Base-by-base conservation (phyloP, 1,140 invertebrate genomes). In the Lordiphosa clarofinis region DNA sequence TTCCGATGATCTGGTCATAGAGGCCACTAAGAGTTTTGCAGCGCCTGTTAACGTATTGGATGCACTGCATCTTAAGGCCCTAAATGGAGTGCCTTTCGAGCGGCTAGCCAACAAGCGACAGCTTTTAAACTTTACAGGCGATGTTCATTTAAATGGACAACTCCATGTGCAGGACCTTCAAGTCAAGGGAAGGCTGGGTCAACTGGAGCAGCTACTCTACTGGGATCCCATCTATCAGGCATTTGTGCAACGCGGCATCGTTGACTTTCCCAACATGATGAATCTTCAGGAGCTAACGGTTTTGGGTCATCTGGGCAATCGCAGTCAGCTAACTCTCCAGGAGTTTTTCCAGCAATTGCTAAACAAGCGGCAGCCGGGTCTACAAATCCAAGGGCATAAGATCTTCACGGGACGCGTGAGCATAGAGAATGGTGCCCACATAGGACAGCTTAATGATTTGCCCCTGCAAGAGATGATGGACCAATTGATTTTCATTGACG, bases 21-120 rank as follows among this genome's bases (percentile, higher is more conserved):
- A 58, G 38, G 82, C 71, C 4, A 53, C 87, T 36, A 88, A 88
- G 33, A 71, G 65, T 43, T 88, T 88, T 36, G 9, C 19, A n/a
- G 44, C 62, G 3, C 46, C 48, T 6, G 36, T 87, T 0, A 15
- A 35, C 5, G 62, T 72, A 0, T 11, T 40, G 3, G 47, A 48
- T 1, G 36, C 52, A 1, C 65, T 84, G 0, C 42, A 65, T 0
- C 13, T 88, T 8, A 38, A 49, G 2, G 78, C 70, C 1, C 19
- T 88, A 0, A 88, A 88, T 37, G 78, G 84, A 3, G 35, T 88
- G 19, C 62, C 74, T 11, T 67, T 88, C 12, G 40, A 56, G 0
- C 46, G 54, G 0, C 43, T 88, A 37, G 87, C 82, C 7, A 79
- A 65, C 9, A 74, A 53, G 6, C 31, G 53, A 6, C 48, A 49